Evolutionary conservation across 2,888 invertebrate genomes (phyloP), one percentile per base, ranked within the genome.

Genomic region (Epirrita christyi): DNA sequence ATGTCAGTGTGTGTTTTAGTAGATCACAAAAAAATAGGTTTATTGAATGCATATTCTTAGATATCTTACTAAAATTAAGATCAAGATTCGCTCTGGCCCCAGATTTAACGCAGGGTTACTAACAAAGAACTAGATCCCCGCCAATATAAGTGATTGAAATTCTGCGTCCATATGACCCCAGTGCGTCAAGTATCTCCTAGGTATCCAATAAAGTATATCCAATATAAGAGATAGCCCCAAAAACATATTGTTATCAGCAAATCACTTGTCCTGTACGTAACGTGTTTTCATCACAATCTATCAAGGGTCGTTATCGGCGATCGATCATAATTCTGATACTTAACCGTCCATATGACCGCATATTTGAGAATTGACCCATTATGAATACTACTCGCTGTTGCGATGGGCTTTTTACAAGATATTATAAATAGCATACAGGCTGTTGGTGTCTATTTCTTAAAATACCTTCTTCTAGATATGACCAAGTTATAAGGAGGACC

Each of bases 201-300:
- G n/a, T n/a, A n/a, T n/a, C n/a, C n/a, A n/a, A n/a, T n/a, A n/a
- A 40, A 40, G 32, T 32, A 32, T 8, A 6, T 10, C 10, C 3
- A 7, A 13, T 7, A 14, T 38, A 8, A 14, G 10, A 44, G 61
- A 61, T 61, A 63, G 34, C 37, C 46, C 61, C 32, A 49, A 63
- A 59, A 61, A 60, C 42, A 51, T 55, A 45, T 36, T 42, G 42
- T 27, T 58, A 63, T 63, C 57, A 56, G 41, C 59, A 66, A 66
- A 61, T 66, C 62, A 59, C 56, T 63, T 62, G 59, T 54, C 59
- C 53, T 42, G 42, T 40, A 36, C 37, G 43, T 55, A 43, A 58
- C 29, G 21, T 52, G 48, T 44, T 38, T 49, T 58, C 59, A 29
- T 55, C 34, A 50, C 47, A 63, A 61, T 63, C 55, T 61, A 55